Conservation (phyloP, 2,113 vertebrate species). For the Arizona elegans region DNA sequence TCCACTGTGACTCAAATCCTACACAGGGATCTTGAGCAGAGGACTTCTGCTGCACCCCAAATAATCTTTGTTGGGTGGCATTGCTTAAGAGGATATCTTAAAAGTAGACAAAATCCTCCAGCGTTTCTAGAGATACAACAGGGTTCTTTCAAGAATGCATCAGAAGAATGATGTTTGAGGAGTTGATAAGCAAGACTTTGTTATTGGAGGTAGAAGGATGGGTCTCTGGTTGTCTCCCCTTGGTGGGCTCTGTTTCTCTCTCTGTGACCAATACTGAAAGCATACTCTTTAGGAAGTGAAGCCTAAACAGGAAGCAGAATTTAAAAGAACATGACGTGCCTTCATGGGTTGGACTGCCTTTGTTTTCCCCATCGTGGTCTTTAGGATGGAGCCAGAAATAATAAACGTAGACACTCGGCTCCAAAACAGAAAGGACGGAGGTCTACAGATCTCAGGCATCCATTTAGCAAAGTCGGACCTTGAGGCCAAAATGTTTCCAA, state of each 20-base stretch:
- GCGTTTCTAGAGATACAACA: background rate
- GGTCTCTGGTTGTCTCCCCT: background rate
- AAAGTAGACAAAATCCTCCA: background rate
- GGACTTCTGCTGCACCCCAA: background rate
- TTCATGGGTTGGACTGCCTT: background rate
- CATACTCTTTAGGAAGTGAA: background rate
- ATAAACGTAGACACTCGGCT: background rate
- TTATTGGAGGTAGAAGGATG: background rate
- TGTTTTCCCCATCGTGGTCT: background rate
- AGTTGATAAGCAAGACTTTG: background rate
- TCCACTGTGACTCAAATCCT: background rate
- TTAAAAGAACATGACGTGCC: background rate
- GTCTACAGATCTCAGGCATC: background rate
- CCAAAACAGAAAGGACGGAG: background rate
- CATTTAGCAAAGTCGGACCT: background rate
- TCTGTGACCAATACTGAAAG: background rate
- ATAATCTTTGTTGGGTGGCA: background rate
- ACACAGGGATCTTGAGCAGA: background rate
- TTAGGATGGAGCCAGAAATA: conserved; percentile 11
- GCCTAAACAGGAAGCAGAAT: conserved; percentile 14
- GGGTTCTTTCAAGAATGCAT: background rate
- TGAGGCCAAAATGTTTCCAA: background rate
- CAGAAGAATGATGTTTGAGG: background rate
- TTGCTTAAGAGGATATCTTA: background rate
- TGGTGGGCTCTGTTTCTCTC: background rate